These are phyloP conservation scores for Odobenus rosmarus DNA, from an alignment of 2,113 vertebrate species.

Conservation along the genomic window DNA sequence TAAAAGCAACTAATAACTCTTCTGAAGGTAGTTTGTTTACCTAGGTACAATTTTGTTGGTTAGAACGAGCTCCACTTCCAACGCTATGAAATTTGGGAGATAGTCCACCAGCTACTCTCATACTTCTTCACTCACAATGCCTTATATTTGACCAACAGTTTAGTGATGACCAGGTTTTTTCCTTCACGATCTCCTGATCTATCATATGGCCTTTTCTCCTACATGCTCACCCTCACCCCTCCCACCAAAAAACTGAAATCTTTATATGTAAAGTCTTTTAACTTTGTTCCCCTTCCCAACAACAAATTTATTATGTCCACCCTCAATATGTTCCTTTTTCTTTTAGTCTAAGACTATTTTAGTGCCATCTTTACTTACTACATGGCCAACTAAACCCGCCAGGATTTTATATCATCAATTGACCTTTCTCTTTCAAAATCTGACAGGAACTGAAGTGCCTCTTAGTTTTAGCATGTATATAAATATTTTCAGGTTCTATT, in stretches of 20 bases:
- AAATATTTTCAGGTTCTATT: background rate
- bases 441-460: background rate
- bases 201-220: background rate
- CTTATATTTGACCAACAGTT: background rate
- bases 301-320: background rate
- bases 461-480: background rate
- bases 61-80: background rate
- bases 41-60: background rate
- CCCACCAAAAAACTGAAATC: background rate
- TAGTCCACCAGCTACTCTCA: background rate
- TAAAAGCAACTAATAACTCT: background rate
- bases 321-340: background rate
- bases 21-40: background rate
- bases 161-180: background rate
- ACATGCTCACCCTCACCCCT: background rate
- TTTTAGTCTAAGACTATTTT: background rate
- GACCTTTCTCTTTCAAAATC: background rate
- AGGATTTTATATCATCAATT: background rate
- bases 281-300: background rate
- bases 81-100: background rate
- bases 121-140: background rate
- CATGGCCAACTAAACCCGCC: background rate
- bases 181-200: background rate
- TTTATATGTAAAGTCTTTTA: background rate
- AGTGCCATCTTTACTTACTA: background rate